Conservation (phyloP, 37 sponge, comb jelly and placozoan species). For the Chondrosia reniformis region DNA sequence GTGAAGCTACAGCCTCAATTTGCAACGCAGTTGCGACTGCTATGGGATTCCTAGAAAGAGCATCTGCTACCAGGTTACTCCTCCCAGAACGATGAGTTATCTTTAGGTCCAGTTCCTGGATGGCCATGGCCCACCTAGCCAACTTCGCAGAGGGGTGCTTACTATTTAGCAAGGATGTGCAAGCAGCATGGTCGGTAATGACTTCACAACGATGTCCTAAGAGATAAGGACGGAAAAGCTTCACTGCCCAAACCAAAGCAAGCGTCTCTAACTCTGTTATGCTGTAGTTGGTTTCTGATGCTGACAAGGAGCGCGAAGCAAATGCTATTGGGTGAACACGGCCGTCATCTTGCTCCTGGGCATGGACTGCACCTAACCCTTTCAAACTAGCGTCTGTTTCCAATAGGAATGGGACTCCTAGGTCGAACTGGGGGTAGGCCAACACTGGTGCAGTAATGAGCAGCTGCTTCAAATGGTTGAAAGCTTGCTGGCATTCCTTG, state of each 20-base stretch:
- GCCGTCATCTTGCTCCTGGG: constrained; percentile 16
- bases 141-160: constrained; percentile 35
- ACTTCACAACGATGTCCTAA: constrained; percentile 17
- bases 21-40: background rate
- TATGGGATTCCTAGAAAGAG: constrained; percentile 25
- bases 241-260: constrained; percentile 34
- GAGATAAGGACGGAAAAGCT: constrained; percentile 34
- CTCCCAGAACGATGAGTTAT: constrained; percentile 32
- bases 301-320: background rate
- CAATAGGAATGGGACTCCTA: constrained; percentile 19
- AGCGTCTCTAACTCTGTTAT: constrained; percentile 40
- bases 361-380: constrained; percentile 39
- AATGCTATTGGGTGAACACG: constrained; percentile 10
- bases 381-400: constrained; percentile 37
- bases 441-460: constrained; percentile 21
- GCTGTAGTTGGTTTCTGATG: constrained; percentile 28
- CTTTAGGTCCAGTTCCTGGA: constrained; percentile 46
- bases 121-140: constrained; percentile 36
- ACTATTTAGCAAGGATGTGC: constrained; percentile 5
- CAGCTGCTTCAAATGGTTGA: background rate
- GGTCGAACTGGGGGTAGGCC: constrained; percentile 13
- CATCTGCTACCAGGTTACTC: constrained; percentile 35
- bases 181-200: constrained; percentile 46
- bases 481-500: constrained; percentile 11
- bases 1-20: background rate